These are phyloP conservation scores for Porites lutea DNA, from an alignment of 64 coral and sea anemone species.

Conservation along the genomic window DNA sequence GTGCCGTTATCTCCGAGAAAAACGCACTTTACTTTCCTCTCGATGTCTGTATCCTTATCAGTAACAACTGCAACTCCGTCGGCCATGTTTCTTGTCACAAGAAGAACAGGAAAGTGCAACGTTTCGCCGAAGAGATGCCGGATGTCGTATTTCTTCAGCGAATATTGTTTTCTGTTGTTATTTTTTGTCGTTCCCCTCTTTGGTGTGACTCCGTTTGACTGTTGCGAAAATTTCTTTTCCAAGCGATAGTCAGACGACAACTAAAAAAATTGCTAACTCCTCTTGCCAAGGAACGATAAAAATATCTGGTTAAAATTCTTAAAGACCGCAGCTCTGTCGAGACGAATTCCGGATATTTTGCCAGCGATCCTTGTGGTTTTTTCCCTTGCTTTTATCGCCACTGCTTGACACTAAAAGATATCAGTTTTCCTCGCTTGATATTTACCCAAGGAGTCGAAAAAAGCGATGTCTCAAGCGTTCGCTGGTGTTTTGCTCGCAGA, in stretches of 20 bases:
- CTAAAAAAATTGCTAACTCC: not conserved
- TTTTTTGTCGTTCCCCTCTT: not conserved
- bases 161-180: not conserved
- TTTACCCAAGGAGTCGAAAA: not conserved
- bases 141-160: not conserved
- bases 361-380: not conserved
- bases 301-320: not conserved
- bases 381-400: not conserved
- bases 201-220: not conserved
- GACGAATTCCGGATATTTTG: constrained; percentile 19
- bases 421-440: not conserved
- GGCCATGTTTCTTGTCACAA: constrained; percentile 60
- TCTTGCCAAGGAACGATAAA: not conserved
- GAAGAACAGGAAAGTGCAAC: not conserved
- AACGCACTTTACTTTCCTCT: constrained; percentile 77
- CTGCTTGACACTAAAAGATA: constrained; percentile 17
- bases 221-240: not conserved
- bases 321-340: not conserved
- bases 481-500: not conserved
- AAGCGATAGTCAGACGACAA: not conserved
- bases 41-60: constrained; percentile 80
- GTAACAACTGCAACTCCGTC: constrained; percentile 76
- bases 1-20: constrained; percentile 79
- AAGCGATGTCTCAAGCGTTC: not conserved
- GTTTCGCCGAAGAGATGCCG: not conserved